Conservation (phyloP, 2,113 vertebrate species). For the Psephotus haematonotus region DNA sequence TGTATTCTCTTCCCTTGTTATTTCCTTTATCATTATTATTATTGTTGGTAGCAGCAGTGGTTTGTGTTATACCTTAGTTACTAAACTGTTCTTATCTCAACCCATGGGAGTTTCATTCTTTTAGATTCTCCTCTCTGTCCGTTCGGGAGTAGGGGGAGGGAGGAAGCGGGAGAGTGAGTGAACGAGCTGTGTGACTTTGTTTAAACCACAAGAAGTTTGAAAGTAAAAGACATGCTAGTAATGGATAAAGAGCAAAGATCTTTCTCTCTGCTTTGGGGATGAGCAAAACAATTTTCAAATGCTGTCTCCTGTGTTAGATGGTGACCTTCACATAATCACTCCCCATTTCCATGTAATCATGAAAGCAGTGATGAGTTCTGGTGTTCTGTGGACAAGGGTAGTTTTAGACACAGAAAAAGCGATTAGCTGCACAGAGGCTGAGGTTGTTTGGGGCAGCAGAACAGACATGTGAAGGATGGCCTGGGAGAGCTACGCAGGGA, state of each 20-base stretch:
- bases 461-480: not conserved
- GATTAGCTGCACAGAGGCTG: not conserved
- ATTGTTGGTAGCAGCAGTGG: too few species aligned
- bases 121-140: too few species aligned
- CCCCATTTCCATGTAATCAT: not conserved
- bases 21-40: too few species aligned
- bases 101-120: too few species aligned
- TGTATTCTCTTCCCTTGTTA: too few species aligned
- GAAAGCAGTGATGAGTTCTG: not conserved
- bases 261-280: not conserved
- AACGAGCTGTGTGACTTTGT: too few species aligned
- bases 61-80: too few species aligned
- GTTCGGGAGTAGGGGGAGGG: too few species aligned
- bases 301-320: not conserved
- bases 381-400: accelerated
- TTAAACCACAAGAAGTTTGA: too few species aligned
- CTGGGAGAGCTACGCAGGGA: not conserved
- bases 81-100: too few species aligned
- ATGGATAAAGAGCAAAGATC: not conserved
- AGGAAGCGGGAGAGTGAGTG: too few species aligned
- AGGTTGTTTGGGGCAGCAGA: not conserved
- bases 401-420: not conserved
- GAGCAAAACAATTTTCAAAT: not conserved
- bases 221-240: not conserved
- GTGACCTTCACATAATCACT: not conserved